These are phyloP conservation scores for Phrynocephalus vlangalii DNA, from an alignment of 2,797 vertebrate species.

Conservation along the genomic window DNA sequence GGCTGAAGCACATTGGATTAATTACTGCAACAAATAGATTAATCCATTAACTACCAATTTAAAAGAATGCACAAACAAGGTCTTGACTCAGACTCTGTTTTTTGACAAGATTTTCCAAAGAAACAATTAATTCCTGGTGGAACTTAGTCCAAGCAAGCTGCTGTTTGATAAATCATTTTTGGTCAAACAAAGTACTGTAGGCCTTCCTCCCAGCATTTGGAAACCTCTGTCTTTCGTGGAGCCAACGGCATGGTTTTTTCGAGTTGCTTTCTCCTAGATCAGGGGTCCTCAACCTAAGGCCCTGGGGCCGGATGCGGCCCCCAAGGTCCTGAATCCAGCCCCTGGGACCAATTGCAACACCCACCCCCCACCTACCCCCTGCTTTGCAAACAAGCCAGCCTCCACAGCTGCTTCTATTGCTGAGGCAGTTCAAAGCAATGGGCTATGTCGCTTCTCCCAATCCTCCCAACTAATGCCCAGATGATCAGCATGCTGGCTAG, in stretches of 20 bases:
- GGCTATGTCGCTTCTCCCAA: too few relatives aligned
- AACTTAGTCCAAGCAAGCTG: neutral
- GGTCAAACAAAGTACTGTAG: neutral
- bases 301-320: too few relatives aligned
- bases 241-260: neutral
- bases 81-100: neutral
- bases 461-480: too few relatives aligned
- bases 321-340: too few relatives aligned
- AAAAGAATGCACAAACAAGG: slow-evolving; percentile 1
- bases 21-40: slow-evolving; percentile 26
- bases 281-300: too few relatives aligned
- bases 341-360: too few relatives aligned
- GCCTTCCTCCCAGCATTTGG: neutral
- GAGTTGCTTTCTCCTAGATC: too few relatives aligned
- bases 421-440: too few relatives aligned
- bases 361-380: too few relatives aligned
- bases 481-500: too few relatives aligned
- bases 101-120: neutral
- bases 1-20: neutral
- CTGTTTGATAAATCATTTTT: neutral
- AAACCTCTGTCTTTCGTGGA: neutral
- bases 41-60: slow-evolving; percentile 21
- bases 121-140: neutral
- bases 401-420: too few relatives aligned
- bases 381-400: too few relatives aligned